Conservation (phyloP, 2,888 invertebrate species). For the Napeogenes sylphis region DNA sequence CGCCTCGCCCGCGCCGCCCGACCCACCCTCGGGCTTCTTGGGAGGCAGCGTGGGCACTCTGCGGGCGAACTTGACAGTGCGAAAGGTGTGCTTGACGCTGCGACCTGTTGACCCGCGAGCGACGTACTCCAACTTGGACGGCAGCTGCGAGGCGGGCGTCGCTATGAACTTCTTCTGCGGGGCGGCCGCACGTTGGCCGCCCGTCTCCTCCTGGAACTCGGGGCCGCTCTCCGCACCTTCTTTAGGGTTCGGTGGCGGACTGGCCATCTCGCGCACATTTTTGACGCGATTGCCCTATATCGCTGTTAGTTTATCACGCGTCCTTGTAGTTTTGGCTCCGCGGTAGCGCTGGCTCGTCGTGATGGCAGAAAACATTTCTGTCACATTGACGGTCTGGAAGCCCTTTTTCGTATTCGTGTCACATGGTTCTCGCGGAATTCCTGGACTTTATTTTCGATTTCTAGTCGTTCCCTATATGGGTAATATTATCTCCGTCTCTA, state of each 20-base stretch:
- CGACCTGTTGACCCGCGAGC: constrained; percentile 68
- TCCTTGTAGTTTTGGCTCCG: constrained; percentile 58
- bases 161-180: constrained; percentile 74
- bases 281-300: constrained; percentile 71
- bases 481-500: constrained; percentile 41
- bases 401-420: constrained; percentile 78
- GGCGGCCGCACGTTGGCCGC: constrained; percentile 69
- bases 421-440: constrained; percentile 74
- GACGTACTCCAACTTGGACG: constrained; percentile 69
- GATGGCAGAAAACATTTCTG: constrained; percentile 78
- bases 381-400: constrained; percentile 77
- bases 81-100: constrained; percentile 72
- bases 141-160: constrained; percentile 67
- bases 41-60: constrained; percentile 65
- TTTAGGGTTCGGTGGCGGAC: constrained; percentile 75
- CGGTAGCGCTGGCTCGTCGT: constrained; percentile 66
- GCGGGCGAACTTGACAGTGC: constrained; percentile 69
- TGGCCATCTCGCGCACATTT: constrained; percentile 78
- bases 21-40: constrained; percentile 39
- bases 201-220: constrained; percentile 67
- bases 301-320: constrained; percentile 65
- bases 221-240: constrained; percentile 72
- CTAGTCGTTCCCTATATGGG: constrained; percentile 37
- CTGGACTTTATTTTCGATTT: constrained; percentile 47
- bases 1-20: constrained; percentile 31